A percentile compares a stretch with the other conserved stretches of the same genome.
Evolutionary conservation across 2,888 invertebrate species (phyloP).

Genomic region (Nowickia ferox): DNA sequence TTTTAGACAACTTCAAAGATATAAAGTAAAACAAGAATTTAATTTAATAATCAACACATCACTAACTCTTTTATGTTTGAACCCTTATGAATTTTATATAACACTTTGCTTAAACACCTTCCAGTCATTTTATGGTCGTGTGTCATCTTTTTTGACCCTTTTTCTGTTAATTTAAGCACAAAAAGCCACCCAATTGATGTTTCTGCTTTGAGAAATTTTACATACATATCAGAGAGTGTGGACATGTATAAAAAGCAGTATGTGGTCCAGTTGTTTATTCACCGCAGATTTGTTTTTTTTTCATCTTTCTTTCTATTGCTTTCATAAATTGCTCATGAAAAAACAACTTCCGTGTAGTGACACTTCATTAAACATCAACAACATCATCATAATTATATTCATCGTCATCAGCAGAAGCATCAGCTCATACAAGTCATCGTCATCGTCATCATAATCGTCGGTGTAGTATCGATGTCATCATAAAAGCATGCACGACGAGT

Average conservation of each 20-base stretch:
- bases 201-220: slow-evolving; percentile 31
- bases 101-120: slow-evolving; percentile 53
- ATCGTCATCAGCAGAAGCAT: slow-evolving; percentile 1
- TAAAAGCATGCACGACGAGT: slow-evolving; percentile 46
- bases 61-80: slow-evolving; percentile 50
- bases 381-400: slow-evolving; percentile 41
- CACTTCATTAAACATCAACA: slow-evolving; percentile 70
- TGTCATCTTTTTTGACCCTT: not conserved
- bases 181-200: slow-evolving; percentile 28
- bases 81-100: slow-evolving; percentile 16
- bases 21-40: slow-evolving; percentile 14
- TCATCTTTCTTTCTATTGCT: slow-evolving; percentile 27
- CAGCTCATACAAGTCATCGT: slow-evolving; percentile 5
- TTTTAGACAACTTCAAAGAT: not conserved
- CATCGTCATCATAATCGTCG: slow-evolving; percentile 39
- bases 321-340: slow-evolving; percentile 67
- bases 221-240: not conserved
- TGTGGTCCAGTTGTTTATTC: slow-evolving; percentile 59
- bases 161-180: slow-evolving; percentile 17
- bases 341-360: slow-evolving; percentile 68
- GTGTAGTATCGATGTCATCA: slow-evolving; percentile 55
- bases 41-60: slow-evolving; percentile 60
- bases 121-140: slow-evolving; percentile 7
- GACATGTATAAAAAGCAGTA: slow-evolving; percentile 31
- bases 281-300: slow-evolving; percentile 1